Conservation (phyloP, 2,888 invertebrate genomes). For the Coelogynopora nodosa region DNA sequence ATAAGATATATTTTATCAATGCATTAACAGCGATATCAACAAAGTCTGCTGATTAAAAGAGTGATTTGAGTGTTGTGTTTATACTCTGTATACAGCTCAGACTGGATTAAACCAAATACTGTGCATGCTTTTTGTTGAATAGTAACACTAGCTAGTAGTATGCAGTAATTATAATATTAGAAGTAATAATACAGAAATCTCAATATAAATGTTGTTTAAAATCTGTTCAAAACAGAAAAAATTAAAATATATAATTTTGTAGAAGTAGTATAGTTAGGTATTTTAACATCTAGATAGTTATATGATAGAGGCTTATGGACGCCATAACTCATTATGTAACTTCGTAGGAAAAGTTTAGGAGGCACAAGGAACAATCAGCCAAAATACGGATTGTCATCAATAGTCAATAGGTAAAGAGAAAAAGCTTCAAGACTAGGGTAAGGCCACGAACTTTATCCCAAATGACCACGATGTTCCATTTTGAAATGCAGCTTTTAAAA, state of each 20-base stretch:
- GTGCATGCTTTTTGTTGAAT: background rate
- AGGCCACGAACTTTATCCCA: background rate
- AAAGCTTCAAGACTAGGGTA: constrained; percentile 12
- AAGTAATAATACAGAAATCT: background rate
- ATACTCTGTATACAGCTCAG: background rate
- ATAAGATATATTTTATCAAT: constrained; percentile 14
- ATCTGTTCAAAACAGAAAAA: background rate
- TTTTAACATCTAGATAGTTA: background rate
- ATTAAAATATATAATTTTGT: background rate
- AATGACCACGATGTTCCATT: too few relatives aligned
- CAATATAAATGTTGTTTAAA: constrained; percentile 1
- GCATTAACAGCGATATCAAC: background rate
- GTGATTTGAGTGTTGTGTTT: background rate
- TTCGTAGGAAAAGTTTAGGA: background rate
- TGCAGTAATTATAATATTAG: background rate
- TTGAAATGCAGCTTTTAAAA: too few relatives aligned
- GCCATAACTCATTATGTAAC: background rate
- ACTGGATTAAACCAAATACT: background rate
- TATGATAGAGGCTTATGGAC: background rate
- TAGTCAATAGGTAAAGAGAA: background rate
- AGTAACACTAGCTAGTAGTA: background rate
- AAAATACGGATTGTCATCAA: background rate
- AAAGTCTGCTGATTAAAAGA: background rate
- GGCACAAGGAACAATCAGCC: constrained; percentile 27
- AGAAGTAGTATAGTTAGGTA: background rate